Evolutionary conservation across 2,113 vertebrate genomes (phyloP).

Genomic region (Percopsis transmontana): DNA sequence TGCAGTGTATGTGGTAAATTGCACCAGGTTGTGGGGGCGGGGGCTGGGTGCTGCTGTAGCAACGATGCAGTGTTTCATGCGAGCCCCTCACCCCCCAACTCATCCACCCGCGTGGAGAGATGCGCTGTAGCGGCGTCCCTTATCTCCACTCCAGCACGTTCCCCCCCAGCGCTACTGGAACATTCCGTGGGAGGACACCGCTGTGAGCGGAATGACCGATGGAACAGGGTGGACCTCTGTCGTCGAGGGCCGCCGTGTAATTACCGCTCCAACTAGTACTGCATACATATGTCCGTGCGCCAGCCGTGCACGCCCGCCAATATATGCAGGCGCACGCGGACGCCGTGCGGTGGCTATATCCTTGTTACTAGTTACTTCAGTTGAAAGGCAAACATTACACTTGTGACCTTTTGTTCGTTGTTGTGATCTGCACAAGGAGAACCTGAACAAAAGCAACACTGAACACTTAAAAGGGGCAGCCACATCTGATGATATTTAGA

Average conservation of each 20-base stretch:
- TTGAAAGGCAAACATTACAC: too few species aligned
- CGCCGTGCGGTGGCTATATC: too few species aligned
- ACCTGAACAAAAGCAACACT: too few species aligned
- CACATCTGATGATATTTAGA: too few species aligned
- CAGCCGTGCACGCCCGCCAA: too few species aligned
- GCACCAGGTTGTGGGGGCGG: conserved; percentile 55
- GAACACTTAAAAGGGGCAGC: too few species aligned
- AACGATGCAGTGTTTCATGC: conserved; percentile 39
- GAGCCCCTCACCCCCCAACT: conserved; percentile 71
- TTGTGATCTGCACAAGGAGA: too few species aligned
- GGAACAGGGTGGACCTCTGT: conserved; percentile 64
- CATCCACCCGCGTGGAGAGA: conserved; percentile 72
- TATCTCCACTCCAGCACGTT: conserved; percentile 88
- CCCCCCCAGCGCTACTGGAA: conserved; percentile 89
- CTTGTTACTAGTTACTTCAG: too few species aligned
- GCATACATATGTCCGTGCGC: too few species aligned
- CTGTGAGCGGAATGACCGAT: conserved; percentile 83
- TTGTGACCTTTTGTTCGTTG: too few species aligned
- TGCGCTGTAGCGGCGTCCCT: conserved; percentile 80
- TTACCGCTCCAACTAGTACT: conserved; percentile 70
- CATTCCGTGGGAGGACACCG: conserved; percentile 74
- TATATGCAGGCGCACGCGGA: not conserved
- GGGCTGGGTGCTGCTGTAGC: not conserved
- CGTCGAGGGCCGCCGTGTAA: conserved; percentile 76
- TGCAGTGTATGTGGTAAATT: conserved; percentile 65